Evolutionary conservation across 2,113 vertebrate species (phyloP), one percentile per base, ranked within the genome.

Genomic region (Erythrocercus mccallii): DNA sequence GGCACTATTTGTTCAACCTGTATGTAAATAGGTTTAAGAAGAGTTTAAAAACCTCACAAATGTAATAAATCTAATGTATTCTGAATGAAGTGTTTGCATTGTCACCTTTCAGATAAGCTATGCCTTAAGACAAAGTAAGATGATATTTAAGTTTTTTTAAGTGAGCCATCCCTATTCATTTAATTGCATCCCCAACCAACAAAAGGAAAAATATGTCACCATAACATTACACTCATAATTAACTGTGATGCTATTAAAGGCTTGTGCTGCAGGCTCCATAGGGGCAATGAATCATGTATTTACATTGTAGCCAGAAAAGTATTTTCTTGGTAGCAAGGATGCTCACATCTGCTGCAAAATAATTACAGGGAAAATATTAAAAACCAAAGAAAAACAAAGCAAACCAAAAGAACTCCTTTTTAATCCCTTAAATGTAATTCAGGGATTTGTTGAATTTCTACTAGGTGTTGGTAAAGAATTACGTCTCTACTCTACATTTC

Each of bases 141-240:
- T 56, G 81, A 70, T 2, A 51, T 48, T 74, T 83, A 93, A 56
- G 18, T 81, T 68, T 48, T 53, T 27, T 40, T 48, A 78, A 70
- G 62, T 61, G 38, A 87, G 42, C 37, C 31, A 81, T 60, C 20
- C 9, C 18, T 24, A 21, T 88, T 83, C 33, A 78, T 81, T 77
- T 83, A 72, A 73, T 27, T 76, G 38, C 51, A 74, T 86, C 56
- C 30, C n/a, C 70, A 95, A 64, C 17, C 42, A 78, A 76, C 48
- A 58, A 61, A 68, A 79, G 71, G 40, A 90, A 89, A 81, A 92
- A 64, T 47, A 61, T 10, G 24, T 80, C 72, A 58, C 27, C 28
- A 80, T 79, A 93, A 90, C 17, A 51, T 57, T 47, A 51, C 35
- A 86, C 60, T 92, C 92, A 79, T 88, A 94, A 95, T 92, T 90